Evolutionary conservation across 2,113 vertebrate genomes (phyloP), one percentile per base, ranked within the genome.

Genomic region (Cyanoderma ruficeps): DNA sequence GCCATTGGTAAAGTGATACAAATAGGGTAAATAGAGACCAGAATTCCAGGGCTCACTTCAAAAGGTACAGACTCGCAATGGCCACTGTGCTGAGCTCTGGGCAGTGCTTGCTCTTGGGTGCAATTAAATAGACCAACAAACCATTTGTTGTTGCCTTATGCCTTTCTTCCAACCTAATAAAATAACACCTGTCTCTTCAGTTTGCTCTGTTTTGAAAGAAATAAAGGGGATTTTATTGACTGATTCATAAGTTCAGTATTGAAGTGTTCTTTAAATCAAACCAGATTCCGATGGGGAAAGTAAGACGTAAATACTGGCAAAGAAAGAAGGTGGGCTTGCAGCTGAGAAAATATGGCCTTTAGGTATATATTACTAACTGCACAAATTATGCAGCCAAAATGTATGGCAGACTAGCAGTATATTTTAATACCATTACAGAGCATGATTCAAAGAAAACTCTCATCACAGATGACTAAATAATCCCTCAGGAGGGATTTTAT

Each of bases 371-470:
- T 90, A 89, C 90, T 93, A 93, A 94, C 69, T 84, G 83, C 88
- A 82, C 49, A 71, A 84, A 84, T 90, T 61, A 78, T 78, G 65
- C 49, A 92, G 90, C 88, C 93, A 96, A 87, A 92, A 92, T 5
- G 5, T 90, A 92, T 42, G 69, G 86, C 80, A 84, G 69, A 72
- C 56, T 81, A 82, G 82, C 53, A 46, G 76, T 95, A 79, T 91
- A 89, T 94, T 95, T 96, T 84, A 94, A 82, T 70, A 71, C 57
- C 57, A 55, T 81, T 94, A 81, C 37, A 75, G 69, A 84, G 49
- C 53, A 86, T 6, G 52, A 95, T 87, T 79, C 70, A 95, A 94
- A 96, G 80, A 97, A 93, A 95, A 87, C 72, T 91, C 83, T 95
- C 93, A 74, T 87, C 65, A 78, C 17, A 22, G 65, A 94, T 93